A percentile compares a stretch with the other conserved stretches of the same genome.
These are phyloP conservation scores for Alloplasta piceator DNA, from an alignment of 2,888 invertebrate species.

Conservation along the genomic window DNA sequence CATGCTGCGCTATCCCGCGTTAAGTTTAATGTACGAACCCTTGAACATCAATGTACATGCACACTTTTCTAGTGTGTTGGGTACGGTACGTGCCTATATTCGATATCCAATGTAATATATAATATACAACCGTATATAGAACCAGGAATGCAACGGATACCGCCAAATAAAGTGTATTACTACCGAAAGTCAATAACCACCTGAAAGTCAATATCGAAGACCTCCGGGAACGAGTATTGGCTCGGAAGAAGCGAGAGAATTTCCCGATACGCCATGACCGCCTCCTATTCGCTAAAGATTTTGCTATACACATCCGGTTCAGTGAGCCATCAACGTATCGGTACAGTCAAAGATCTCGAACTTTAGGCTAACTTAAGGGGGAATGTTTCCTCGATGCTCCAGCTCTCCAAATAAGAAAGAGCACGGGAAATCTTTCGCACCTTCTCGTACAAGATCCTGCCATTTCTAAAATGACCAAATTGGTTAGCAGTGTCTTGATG, in stretches of 20 bases:
- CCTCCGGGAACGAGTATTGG: conserved; percentile 35
- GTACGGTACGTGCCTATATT: neutral
- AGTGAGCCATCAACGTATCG: conserved; percentile 36
- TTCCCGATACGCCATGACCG: neutral
- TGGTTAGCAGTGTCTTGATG: too few relatives aligned
- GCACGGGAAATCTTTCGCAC: too few relatives aligned
- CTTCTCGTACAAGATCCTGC: too few relatives aligned
- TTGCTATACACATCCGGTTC: neutral
- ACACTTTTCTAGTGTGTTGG: neutral
- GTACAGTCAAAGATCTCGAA: neutral
- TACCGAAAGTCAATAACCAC: conserved; percentile 58
- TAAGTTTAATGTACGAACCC: neutral
- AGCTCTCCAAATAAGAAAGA: too few relatives aligned
- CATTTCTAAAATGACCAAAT: too few relatives aligned
- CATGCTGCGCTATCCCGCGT: neutral
- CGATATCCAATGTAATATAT: too few relatives aligned
- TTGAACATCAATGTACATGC: neutral
- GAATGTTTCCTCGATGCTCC: too few relatives aligned
- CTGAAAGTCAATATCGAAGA: conserved; percentile 56
- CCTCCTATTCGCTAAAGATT: conserved; percentile 2
- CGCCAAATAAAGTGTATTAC: conserved; percentile 54
- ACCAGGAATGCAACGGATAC: conserved; percentile 21
- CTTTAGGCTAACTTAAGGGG: too few relatives aligned
- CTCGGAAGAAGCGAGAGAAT: conserved; percentile 12
- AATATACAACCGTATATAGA: neutral